These are phyloP conservation scores for Pangasius djambal DNA, from an alignment of 2,797 vertebrate genomes.

Conservation along the genomic window DNA sequence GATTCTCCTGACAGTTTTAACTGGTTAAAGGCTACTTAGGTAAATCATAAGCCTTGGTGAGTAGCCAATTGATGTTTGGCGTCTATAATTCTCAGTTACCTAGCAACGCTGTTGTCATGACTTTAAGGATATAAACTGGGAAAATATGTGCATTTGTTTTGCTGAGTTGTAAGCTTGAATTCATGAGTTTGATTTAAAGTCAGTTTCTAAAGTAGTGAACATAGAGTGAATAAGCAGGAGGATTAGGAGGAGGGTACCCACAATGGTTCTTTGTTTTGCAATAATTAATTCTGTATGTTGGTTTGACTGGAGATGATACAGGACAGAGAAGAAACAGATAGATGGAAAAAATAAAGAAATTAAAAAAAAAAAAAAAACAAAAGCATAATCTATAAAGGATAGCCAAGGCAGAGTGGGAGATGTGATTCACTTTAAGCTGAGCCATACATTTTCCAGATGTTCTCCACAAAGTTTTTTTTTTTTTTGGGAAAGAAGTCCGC, in stretches of 20 bases:
- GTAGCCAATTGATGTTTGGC: background rate
- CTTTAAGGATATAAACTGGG: background rate
- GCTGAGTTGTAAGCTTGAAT: background rate
- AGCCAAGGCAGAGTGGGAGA: conserved; percentile 43
- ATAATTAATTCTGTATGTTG: background rate
- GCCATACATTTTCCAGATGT: conserved; percentile 69
- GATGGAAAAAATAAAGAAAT: background rate
- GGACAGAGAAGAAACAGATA: conserved; percentile 20
- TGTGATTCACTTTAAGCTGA: conserved; percentile 46
- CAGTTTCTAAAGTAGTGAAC: too few relatives aligned
- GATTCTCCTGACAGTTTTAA: background rate
- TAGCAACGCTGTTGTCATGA: background rate
- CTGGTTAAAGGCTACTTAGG: background rate
- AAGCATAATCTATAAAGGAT: conserved; percentile 34
- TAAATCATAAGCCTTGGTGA: background rate
- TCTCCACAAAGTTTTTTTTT: conserved; percentile 51
- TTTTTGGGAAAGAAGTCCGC: conserved; percentile 32
- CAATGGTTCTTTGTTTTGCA: background rate
- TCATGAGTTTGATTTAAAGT: background rate
- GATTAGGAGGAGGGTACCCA: background rate
- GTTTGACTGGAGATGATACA: background rate
- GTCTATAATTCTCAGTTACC: background rate
- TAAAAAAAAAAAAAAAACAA: conserved; percentile 6
- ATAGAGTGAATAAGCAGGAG: background rate
- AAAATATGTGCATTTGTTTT: background rate